Conservation (phyloP, 2,113 vertebrate genomes). For the Xyrauchen texanus region DNA sequence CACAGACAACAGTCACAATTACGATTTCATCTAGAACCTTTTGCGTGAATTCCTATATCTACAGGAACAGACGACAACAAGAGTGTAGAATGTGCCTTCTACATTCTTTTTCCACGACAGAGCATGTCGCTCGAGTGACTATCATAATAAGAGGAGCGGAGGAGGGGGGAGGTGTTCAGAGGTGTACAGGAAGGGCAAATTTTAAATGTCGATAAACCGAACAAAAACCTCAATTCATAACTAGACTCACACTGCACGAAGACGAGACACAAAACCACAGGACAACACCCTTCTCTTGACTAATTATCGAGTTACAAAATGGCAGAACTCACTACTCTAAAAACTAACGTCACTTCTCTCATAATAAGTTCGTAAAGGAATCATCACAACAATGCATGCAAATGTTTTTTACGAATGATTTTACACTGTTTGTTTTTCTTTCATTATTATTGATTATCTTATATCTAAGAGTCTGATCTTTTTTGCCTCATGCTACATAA, state of each 20-base stretch:
- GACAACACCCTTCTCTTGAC: slow-evolving; percentile 90
- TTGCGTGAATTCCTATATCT: background rate
- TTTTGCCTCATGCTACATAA: slow-evolving; percentile 87
- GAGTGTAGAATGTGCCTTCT: background rate
- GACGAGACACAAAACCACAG: slow-evolving; percentile 93
- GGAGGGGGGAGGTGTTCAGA: background rate
- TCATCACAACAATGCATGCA: slow-evolving; percentile 95
- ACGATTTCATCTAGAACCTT: background rate
- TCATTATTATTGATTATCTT: slow-evolving; percentile 40
- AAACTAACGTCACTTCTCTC: slow-evolving; percentile 87
- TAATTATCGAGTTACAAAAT: slow-evolving; percentile 83
- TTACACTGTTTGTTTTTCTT: slow-evolving; percentile 6
- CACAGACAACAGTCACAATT: slow-evolving; percentile 1
- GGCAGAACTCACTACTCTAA: slow-evolving; percentile 84
- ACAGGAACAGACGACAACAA: background rate
- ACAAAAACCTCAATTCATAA: slow-evolving; percentile 84
- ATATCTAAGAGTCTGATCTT: slow-evolving; percentile 57
- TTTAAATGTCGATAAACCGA: slow-evolving; percentile 68
- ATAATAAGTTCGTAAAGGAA: slow-evolving; percentile 75
- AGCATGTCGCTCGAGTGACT: background rate
- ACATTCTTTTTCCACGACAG: background rate
- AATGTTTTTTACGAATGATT: slow-evolving; percentile 77
- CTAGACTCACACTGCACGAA: slow-evolving; percentile 89
- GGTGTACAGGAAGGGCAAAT: slow-evolving; percentile 58
- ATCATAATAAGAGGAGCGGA: background rate